Evolutionary conservation across 2,113 vertebrate genomes (phyloP).

Genomic region (Anser brachyrhynchus): DNA sequence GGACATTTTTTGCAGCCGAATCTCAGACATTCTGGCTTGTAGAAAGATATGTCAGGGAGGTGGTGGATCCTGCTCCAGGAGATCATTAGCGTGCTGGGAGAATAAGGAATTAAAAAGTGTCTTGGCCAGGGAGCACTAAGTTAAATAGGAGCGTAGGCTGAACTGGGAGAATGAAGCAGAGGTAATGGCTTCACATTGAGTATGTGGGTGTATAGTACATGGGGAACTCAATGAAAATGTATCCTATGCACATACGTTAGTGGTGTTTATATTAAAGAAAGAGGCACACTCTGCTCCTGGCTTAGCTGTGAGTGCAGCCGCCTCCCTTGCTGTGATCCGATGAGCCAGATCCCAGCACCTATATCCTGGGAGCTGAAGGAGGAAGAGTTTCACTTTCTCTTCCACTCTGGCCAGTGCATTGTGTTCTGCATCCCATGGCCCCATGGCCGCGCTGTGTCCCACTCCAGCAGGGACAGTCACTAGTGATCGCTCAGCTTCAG

Average conservation of each 20-base stretch:
- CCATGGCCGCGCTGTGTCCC: fast-evolving
- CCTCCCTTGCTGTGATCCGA: neutral
- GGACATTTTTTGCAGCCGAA: neutral
- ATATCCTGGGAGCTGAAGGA: neutral
- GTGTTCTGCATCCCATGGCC: fast-evolving
- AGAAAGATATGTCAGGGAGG: neutral
- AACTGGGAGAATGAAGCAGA: neutral
- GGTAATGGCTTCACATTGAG: neutral
- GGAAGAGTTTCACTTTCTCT: neutral
- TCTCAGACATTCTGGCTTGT: neutral
- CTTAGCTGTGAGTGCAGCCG: neutral
- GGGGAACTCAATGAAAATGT: neutral
- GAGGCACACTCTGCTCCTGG: fast-evolving
- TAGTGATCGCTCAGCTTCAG: fast-evolving
- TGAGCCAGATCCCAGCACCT: neutral
- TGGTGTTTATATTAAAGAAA: neutral
- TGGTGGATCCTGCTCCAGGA: neutral
- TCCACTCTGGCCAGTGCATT: fast-evolving
- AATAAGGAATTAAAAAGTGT: neutral
- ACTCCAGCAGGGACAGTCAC: fast-evolving
- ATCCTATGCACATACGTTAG: neutral
- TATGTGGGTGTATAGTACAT: neutral
- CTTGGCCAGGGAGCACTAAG: neutral
- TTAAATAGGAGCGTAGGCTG: neutral
- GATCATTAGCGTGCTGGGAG: neutral